phyloP scores from a whole-genome alignment of 2,888 invertebrate species.

The Tetragnatha montana region DNA sequence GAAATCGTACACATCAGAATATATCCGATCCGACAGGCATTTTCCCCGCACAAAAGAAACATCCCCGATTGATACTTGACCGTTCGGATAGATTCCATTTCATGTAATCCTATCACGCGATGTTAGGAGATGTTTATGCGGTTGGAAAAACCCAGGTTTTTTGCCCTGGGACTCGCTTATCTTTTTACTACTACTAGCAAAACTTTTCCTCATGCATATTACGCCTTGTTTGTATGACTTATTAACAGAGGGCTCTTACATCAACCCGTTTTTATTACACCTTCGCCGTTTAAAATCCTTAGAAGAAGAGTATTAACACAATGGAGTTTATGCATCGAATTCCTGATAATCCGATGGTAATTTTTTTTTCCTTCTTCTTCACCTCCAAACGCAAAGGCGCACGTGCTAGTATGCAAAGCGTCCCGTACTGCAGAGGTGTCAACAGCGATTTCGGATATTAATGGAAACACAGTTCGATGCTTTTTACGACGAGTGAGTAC shows the following conservation, averaged over 20 bases:
- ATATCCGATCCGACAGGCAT: background rate
- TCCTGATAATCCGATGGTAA: constrained; percentile 1
- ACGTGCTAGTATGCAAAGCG: constrained; percentile 34
- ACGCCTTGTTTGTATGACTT: constrained; percentile 3
- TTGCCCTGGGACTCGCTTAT: background rate
- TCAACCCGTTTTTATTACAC: constrained; percentile 32
- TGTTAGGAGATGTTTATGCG: background rate
- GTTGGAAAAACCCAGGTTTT: constrained; percentile 12
- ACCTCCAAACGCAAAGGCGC: background rate
- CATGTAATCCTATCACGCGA: background rate
- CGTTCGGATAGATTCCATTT: background rate
- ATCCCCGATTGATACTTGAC: background rate
- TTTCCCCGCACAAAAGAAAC: background rate
- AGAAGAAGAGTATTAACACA: constrained; percentile 27
- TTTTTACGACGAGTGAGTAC: constrained; percentile 48
- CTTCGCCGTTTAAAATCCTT: constrained; percentile 14
- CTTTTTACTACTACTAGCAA: constrained; percentile 24
- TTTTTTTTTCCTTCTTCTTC: background rate
- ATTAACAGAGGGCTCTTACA: constrained; percentile 23
- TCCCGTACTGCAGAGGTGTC: constrained; percentile 11
- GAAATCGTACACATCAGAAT: background rate
- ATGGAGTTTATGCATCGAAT: constrained; percentile 45
- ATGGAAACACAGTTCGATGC: constrained; percentile 28
- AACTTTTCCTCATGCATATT: constrained; percentile 7
- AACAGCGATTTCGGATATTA: constrained; percentile 26